A percentile compares a stretch with the other conserved stretches of the same genome.
phyloP scores from a whole-genome alignment of 2,797 vertebrate species.

The Sebastes umbrosus region DNA sequence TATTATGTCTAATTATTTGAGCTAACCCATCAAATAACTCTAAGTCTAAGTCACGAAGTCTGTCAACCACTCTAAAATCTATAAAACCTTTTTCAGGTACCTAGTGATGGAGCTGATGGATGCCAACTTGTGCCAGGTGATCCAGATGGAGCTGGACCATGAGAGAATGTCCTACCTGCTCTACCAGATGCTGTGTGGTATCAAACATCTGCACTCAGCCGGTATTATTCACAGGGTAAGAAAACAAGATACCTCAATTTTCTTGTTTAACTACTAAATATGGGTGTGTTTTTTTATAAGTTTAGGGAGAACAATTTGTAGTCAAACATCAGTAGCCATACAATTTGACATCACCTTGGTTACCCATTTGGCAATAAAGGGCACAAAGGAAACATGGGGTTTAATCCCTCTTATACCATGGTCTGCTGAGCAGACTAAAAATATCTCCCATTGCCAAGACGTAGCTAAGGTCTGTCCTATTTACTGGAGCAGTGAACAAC shows the following conservation, averaged over 20 bases:
- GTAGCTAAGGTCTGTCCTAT: no score
- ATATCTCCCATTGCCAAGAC: no score
- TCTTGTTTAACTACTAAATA: background rate
- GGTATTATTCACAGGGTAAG: constrained; percentile 99
- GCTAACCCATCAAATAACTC: background rate
- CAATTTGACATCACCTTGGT: background rate
- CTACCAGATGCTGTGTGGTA: constrained; percentile 99
- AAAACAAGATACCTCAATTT: background rate
- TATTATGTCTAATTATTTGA: no score
- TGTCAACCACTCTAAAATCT: background rate
- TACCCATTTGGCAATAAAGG: background rate
- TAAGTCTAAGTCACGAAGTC: background rate
- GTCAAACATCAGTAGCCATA: background rate
- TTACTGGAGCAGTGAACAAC: no score
- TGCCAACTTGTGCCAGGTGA: constrained; percentile 99
- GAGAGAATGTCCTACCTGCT: constrained; percentile 99
- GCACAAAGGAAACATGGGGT: background rate
- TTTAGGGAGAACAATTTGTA: background rate
- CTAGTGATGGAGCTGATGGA: constrained; percentile 99
- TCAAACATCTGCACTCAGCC: constrained; percentile 98
- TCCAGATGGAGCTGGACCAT: constrained; percentile 99
- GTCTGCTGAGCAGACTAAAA: no score
- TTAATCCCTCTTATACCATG: background rate
- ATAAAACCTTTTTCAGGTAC: constrained; percentile 82
- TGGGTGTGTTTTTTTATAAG: background rate